Conservation (phyloP, 2,113 vertebrate species). For the Ceyx melanurus region DNA sequence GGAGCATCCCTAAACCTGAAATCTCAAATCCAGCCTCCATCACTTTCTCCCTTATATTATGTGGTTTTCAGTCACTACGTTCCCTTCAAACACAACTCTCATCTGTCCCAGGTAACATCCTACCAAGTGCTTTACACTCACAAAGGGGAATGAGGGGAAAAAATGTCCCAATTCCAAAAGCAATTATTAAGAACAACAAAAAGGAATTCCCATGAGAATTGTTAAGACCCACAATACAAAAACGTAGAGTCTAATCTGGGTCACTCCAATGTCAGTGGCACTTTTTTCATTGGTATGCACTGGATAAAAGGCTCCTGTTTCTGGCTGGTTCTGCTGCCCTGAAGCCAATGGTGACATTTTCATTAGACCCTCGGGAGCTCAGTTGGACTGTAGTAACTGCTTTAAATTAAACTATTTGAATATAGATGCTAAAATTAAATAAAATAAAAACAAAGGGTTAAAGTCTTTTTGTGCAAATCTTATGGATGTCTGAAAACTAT, state of each 20-base stretch:
- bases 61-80: neutral
- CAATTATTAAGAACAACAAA: neutral
- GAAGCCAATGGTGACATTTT: neutral
- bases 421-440: neutral
- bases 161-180: neutral
- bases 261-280: neutral
- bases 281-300: neutral
- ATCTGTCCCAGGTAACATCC: neutral
- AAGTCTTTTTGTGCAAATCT: neutral
- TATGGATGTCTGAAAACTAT: neutral
- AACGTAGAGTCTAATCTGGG: neutral
- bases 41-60: neutral
- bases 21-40: neutral
- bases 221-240: neutral
- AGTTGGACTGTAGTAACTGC: neutral
- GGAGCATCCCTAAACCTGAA: neutral
- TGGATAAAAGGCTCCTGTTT: neutral
- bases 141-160: neutral
- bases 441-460: neutral
- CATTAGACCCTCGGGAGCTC: neutral
- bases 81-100: neutral
- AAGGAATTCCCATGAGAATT: neutral
- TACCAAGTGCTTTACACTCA: neutral
- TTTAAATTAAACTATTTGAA: neutral
- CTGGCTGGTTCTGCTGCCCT: neutral